Base-by-base conservation (phyloP, 1,140 invertebrate genomes). In the Ditylenchus dipsaci region DNA sequence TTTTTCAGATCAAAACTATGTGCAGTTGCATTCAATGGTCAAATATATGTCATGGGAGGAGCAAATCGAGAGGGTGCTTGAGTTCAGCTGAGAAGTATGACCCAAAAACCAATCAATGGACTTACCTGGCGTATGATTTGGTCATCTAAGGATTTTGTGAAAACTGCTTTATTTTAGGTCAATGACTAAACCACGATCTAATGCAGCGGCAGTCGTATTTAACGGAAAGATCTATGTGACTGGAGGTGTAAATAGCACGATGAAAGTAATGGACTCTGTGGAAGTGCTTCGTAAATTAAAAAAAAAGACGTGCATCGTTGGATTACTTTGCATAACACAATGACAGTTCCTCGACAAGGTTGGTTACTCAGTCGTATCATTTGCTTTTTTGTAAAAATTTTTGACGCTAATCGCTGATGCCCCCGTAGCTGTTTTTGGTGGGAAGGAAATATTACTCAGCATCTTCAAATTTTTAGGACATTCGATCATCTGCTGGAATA, bases 401-500 rank as follows among this genome's bases (percentile, higher is more conserved):
- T n/a, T n/a, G n/a, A n/a, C n/a, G n/a, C n/a, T n/a, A n/a, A n/a
- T n/a, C n/a, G n/a, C n/a, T n/a, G n/a, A n/a, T n/a, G n/a, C n/a
- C n/a, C n/a, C n/a, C n/a, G n/a, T n/a, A n/a, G n/a, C n/a, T n/a
- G n/a, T n/a, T n/a, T n/a, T n/a, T n/a, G n/a, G n/a, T n/a, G n/a
- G n/a, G n/a, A n/a, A n/a, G n/a, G n/a, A n/a, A n/a, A n/a, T n/a
- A n/a, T n/a, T n/a, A n/a, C n/a, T n/a, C n/a, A n/a, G n/a, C n/a
- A n/a, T n/a, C n/a, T n/a, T n/a, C n/a, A n/a, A n/a, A n/a, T 53
- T 53, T 26, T 53, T 53, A 53, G 49, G 49, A 3, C 49, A 53
- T 17, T 26, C n/a, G 23, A 15, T 26, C 15, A 53, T 53, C n/a
- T 8, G 23, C n/a, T 53, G 49, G 49, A 53, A 53, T 17, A 26